Evolutionary conservation across 2,113 vertebrate genomes (phyloP).

Genomic region (Leucopsar rothschildi): DNA sequence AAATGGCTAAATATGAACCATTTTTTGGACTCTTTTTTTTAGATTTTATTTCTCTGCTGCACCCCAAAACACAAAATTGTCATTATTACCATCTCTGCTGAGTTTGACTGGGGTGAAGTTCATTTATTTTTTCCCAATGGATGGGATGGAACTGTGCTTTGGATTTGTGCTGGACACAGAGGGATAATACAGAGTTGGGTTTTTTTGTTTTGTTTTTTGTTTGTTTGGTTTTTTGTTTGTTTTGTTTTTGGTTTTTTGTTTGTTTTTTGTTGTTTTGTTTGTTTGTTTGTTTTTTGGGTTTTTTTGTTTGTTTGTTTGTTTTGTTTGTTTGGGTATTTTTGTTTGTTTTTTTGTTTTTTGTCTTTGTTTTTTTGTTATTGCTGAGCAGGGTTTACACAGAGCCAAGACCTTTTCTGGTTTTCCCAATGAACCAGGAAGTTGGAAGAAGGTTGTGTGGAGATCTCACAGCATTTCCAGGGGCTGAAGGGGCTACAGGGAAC

Average conservation of each 20-base stretch:
- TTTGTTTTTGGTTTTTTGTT: too few relatives aligned
- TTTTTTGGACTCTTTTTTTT: not conserved
- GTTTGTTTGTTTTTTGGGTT: too few relatives aligned
- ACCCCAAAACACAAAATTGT: not conserved
- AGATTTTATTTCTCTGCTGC: rapidly evolving
- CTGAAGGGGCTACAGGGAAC: not conserved
- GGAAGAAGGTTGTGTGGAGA: not conserved
- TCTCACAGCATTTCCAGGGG: not conserved
- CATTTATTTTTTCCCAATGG: not conserved
- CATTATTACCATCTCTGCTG: not conserved
- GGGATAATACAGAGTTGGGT: not conserved
- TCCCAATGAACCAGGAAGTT: not conserved
- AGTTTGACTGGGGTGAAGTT: not conserved
- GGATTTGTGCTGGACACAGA: not conserved
- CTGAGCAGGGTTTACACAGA: not conserved
- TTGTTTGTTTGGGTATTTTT: too few relatives aligned
- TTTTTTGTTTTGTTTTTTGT: too few relatives aligned
- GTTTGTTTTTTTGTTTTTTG: too few relatives aligned
- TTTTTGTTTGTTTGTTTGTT: too few relatives aligned
- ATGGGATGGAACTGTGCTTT: not conserved
- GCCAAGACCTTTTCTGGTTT: not conserved
- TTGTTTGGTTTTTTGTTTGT: too few relatives aligned
- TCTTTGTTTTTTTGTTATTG: not conserved
- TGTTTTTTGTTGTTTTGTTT: too few relatives aligned
- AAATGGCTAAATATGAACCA: not conserved